Base-by-base conservation (phyloP, 2,888 invertebrate species). In the Chromoteleia sp. region DNA sequence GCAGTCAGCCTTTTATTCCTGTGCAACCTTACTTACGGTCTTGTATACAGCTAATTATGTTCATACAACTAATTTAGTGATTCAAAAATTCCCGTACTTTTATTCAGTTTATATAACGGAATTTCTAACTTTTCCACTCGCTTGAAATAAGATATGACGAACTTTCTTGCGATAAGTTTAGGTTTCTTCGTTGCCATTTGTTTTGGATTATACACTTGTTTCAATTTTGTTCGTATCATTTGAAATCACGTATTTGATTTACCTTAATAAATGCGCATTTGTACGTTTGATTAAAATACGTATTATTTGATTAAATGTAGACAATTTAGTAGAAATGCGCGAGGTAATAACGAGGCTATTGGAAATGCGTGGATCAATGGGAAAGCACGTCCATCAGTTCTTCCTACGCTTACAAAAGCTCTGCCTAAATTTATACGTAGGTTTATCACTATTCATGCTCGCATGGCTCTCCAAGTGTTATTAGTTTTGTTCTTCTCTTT, bases 331-430 rank as follows among this genome's bases (percentile, higher is more conserved):
- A 48, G 33, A 65, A 39, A 65, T 54, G 63, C 63, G 43, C 48
- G 15, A 39, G 29, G 45, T 61, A 73, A 73, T 73, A 54, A 63
- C 54, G 36, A 36, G 65, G 48, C 67, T 59, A 75, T 75, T 59
- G 75, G 67, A 75, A 67, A 75, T 15, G 39, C 50, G 56, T 50
- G 29, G 39, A 65, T 75, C 75, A 41, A 48, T 54, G 45, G 43
- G 58, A 67, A 75, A 65, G 65, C 48, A 58, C 48, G 65, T 67
- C 65, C 54, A 58, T 65, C 58, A 58, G 58, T 63, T 59, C 58
- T 67, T 75, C 59, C 39, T 59, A 73, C 74, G 50, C 39, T 21
- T 54, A 52, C 45, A 5, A 12, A 58, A 29, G 25, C 14, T 75
- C n/a, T 17, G 15, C 25, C 50, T 67, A 30, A 56, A 63, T 45